phyloP scores from a whole-genome alignment of 1,140 invertebrate species.

The Drosophila nikananu region DNA sequence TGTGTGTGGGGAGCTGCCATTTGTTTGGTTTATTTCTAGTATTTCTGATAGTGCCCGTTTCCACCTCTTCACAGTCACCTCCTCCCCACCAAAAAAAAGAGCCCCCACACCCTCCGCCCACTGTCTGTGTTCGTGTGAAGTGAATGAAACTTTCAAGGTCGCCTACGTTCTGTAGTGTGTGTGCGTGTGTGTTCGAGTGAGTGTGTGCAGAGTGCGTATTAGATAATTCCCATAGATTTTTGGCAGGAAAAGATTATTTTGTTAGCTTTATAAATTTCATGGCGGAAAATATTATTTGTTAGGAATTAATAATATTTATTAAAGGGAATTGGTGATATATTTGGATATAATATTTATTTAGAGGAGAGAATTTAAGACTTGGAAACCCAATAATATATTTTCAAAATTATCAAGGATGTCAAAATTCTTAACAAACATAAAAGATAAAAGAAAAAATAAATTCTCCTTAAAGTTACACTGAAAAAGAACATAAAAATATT shows the following conservation, averaged over 20 bases:
- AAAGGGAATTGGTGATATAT: not conserved
- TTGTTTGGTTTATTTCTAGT: constrained; percentile 75
- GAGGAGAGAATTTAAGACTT: not conserved
- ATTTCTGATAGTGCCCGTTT: constrained; percentile 64
- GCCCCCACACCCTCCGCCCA: not conserved
- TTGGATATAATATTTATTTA: not conserved
- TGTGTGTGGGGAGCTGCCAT: constrained; percentile 50
- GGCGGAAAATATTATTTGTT: constrained; percentile 13
- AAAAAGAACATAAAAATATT: not conserved
- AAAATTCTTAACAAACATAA: not conserved
- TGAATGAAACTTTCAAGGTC: constrained; percentile 84
- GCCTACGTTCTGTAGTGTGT: constrained; percentile 33
- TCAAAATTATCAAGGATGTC: too few species aligned
- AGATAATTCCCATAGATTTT: constrained; percentile 72
- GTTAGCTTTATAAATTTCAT: constrained; percentile 20
- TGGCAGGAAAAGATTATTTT: constrained; percentile 52
- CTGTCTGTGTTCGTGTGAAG: constrained; percentile 59
- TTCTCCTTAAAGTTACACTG: not conserved
- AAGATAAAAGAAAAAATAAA: not conserved
- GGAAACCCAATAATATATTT: too few species aligned
- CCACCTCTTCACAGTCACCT: constrained; percentile 28
- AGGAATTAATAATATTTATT: not conserved
- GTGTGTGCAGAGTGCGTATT: constrained; percentile 62
- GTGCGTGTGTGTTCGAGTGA: constrained; percentile 23
- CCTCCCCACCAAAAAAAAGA: not conserved